Evolutionary conservation across 2,888 invertebrate species (phyloP).

Genomic region (Phengaris arion): DNA sequence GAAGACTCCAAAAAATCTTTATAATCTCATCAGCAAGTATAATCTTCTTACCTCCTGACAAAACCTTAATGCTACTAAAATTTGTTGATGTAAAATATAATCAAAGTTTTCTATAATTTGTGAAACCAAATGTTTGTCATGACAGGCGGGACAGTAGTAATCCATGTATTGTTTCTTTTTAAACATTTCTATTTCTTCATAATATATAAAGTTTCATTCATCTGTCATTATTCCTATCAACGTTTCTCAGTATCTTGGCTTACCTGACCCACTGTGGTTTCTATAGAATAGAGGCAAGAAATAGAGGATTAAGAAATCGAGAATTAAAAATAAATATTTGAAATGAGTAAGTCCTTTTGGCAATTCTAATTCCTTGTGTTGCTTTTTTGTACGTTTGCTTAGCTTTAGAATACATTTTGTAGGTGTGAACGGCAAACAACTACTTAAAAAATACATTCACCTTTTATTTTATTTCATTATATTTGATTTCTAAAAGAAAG

Average conservation of each 20-base stretch:
- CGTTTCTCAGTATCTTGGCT: not conserved
- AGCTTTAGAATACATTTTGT: not conserved
- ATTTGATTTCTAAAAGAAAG: too few species aligned
- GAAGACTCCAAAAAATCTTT: too few species aligned
- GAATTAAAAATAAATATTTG: slow-evolving; percentile 7
- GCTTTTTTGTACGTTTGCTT: not conserved
- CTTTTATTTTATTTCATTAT: too few species aligned
- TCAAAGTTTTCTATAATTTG: not conserved
- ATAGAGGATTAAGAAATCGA: not conserved
- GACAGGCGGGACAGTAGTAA: slow-evolving; percentile 1
- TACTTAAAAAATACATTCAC: not conserved
- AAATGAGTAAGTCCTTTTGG: not conserved
- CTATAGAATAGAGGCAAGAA: not conserved
- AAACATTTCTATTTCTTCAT: too few species aligned
- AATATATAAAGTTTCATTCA: not conserved
- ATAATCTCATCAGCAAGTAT: not conserved
- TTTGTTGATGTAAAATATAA: not conserved
- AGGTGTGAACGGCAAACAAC: not conserved
- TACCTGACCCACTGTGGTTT: slow-evolving; percentile 10
- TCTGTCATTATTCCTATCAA: not conserved
- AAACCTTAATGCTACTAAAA: not conserved
- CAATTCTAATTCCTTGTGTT: not conserved
- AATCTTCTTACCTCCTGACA: not conserved
- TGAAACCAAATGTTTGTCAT: not conserved
- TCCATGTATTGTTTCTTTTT: not conserved